phyloP scores from a whole-genome alignment of 2,888 invertebrate species.

The Zaprionus obscuricornis region DNA sequence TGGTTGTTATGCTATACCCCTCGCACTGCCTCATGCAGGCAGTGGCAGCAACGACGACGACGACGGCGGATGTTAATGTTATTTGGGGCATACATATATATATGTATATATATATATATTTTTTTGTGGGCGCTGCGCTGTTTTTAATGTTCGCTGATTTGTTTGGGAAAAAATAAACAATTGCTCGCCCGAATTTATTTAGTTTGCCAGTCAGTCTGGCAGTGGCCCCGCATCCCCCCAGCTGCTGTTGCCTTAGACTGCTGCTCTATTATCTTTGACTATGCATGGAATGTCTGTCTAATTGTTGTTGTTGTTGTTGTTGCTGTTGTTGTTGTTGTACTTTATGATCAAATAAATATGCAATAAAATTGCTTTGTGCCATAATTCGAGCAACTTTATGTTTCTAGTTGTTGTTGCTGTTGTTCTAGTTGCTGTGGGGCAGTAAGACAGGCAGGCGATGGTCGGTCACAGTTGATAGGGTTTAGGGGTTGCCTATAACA shows the following conservation, averaged over 20 bases:
- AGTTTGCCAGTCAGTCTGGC: slow-evolving; percentile 44
- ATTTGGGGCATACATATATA: slow-evolving; percentile 23
- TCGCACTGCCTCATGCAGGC: no score
- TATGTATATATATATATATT: slow-evolving; percentile 40
- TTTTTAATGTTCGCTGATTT: slow-evolving; percentile 73
- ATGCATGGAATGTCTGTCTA: slow-evolving; percentile 51
- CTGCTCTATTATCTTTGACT: background rate
- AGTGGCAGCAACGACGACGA: background rate
- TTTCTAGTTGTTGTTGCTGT: no score
- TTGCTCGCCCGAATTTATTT: slow-evolving; percentile 70
- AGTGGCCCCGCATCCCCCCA: background rate
- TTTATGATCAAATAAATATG: slow-evolving; percentile 70
- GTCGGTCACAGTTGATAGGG: background rate
- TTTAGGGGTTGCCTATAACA: background rate
- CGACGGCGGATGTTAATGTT: slow-evolving; percentile 57
- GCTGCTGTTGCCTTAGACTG: background rate
- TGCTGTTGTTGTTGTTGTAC: slow-evolving; percentile 24
- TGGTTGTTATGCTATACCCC: no score
- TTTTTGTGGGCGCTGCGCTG: slow-evolving; percentile 61
- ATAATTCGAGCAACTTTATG: slow-evolving; percentile 58
- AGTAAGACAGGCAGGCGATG: background rate
- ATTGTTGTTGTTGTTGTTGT: slow-evolving; percentile 16
- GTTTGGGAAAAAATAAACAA: slow-evolving; percentile 74
- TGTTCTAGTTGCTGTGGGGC: background rate
- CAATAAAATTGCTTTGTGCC: slow-evolving; percentile 60